These are phyloP conservation scores for Drosophila aldrichi DNA, from an alignment of 2,888 invertebrate species.

Conservation along the genomic window DNA sequence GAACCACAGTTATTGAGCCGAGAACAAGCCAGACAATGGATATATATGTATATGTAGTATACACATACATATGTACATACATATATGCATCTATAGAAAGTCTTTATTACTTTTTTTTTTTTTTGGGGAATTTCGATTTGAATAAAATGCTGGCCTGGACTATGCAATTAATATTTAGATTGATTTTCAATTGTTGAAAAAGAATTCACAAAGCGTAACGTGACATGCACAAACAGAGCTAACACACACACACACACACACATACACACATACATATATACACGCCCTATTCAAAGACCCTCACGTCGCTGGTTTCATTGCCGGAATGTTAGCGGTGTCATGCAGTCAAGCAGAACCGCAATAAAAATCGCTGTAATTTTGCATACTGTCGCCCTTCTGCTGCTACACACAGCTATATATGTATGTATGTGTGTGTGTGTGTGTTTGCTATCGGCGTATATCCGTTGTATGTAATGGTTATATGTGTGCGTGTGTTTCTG, in stretches of 20 bases:
- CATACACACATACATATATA: background rate
- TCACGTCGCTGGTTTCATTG: constrained; percentile 13
- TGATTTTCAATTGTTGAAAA: constrained; percentile 73
- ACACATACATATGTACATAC: background rate
- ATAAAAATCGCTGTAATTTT: constrained; percentile 75
- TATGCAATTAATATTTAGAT: constrained; percentile 79
- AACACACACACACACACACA: background rate
- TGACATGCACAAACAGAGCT: constrained; percentile 18
- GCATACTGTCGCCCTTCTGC: constrained; percentile 49
- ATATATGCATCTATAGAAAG: constrained; percentile 3
- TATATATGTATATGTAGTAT: constrained; percentile 5
- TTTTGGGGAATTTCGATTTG: constrained; percentile 39
- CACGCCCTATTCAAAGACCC: constrained; percentile 10
- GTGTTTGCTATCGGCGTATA: constrained; percentile 34
- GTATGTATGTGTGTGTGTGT: constrained; percentile 2
- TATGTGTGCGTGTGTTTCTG: constrained; percentile 20
- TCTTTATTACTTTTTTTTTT: constrained; percentile 13
- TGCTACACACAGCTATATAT: background rate
- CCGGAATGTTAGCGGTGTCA: constrained; percentile 52
- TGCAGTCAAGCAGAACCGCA: constrained; percentile 72
- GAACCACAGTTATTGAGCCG: constrained; percentile 56
- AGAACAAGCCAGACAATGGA: constrained; percentile 3
- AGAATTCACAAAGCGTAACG: constrained; percentile 49
- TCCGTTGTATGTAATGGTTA: constrained; percentile 37
- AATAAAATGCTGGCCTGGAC: constrained; percentile 34